These are phyloP conservation scores for Radopholus similis DNA, from an alignment of 1,140 invertebrate species.

Conservation along the genomic window DNA sequence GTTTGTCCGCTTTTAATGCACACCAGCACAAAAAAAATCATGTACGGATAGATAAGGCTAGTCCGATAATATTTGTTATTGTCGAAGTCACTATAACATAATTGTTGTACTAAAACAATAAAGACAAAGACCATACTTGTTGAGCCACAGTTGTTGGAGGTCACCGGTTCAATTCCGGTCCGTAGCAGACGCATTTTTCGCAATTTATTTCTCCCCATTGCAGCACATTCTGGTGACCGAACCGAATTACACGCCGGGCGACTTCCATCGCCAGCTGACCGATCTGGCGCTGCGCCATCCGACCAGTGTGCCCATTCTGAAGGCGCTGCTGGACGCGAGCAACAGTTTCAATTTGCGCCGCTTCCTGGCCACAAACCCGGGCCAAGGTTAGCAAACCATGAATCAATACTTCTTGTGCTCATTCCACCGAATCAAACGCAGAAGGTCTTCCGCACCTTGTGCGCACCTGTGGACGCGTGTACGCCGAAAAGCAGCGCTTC, in stretches of 20 bases:
- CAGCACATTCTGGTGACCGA: slow-evolving; percentile 8
- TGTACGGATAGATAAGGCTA: too few species aligned
- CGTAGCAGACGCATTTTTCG: too few species aligned
- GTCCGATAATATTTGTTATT: too few species aligned
- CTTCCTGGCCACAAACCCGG: background rate
- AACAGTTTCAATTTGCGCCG: slow-evolving; percentile 1
- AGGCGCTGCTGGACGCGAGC: background rate
- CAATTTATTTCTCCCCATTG: background rate
- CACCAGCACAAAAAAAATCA: background rate
- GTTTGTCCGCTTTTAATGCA: background rate
- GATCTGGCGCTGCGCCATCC: slow-evolving; percentile 3
- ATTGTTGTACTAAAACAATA: background rate
- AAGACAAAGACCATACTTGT: background rate
- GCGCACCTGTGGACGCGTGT: slow-evolving; percentile 10
- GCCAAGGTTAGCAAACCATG: background rate
- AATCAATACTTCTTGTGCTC: background rate
- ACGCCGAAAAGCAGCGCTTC: background rate
- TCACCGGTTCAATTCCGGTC: too few species aligned
- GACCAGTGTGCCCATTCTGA: background rate
- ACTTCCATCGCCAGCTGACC: background rate
- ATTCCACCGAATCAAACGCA: background rate
- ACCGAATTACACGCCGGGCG: background rate
- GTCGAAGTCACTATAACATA: background rate
- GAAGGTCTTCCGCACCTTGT: background rate
- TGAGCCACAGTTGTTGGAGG: background rate